Conservation (phyloP, 2,113 vertebrate genomes). For the Indicator indicator region DNA sequence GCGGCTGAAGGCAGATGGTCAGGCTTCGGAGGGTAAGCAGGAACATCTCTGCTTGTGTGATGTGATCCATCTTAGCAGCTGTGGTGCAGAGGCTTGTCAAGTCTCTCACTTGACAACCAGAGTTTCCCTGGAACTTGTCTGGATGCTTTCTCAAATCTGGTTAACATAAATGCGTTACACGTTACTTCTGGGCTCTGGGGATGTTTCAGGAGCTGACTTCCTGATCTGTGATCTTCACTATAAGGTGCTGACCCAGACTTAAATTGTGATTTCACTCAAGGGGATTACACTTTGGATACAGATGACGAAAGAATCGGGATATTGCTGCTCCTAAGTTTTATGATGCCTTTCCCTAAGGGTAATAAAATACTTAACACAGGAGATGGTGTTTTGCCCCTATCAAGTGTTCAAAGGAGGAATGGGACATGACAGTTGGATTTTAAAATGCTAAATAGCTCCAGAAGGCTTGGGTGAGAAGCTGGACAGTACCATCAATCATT, state of each 20-base stretch:
- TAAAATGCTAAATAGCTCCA: not conserved
- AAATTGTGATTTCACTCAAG: not conserved
- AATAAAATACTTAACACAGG: not conserved
- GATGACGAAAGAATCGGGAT: no score
- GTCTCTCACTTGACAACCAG: not conserved
- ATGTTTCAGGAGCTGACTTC: not conserved
- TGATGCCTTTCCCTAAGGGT: fast-evolving
- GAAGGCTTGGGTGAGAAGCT: not conserved
- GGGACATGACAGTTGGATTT: not conserved
- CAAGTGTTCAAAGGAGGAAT: not conserved
- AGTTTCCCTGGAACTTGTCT: not conserved
- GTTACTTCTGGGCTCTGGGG: not conserved
- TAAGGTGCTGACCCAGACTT: not conserved
- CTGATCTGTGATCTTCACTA: no score
- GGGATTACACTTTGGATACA: not conserved
- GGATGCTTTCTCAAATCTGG: not conserved
- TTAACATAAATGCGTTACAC: fast-evolving
- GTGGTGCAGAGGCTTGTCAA: not conserved
- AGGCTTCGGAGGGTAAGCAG: constrained; percentile 71
- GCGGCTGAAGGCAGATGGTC: constrained; percentile 72
- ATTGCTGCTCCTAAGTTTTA: not conserved
- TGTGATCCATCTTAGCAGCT: not conserved
- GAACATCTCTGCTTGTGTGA: not conserved
- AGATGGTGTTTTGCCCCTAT: not conserved
- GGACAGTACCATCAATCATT: no score